phyloP scores from a whole-genome alignment of 2,888 invertebrate species.

The Campopleginae sp. region DNA sequence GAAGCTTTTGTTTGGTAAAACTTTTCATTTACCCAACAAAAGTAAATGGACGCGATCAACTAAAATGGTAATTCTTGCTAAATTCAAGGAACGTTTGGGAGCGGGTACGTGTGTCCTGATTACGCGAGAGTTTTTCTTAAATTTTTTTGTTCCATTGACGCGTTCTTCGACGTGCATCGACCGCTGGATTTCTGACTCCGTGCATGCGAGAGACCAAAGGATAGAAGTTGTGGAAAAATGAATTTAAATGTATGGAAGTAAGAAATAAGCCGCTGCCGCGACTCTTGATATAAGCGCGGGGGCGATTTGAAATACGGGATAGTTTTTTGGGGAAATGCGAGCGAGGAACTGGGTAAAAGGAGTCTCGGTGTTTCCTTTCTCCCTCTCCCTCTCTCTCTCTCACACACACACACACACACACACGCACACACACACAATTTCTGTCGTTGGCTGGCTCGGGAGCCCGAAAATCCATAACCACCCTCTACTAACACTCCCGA shows the following conservation, averaged over 20 bases:
- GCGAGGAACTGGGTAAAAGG: slow-evolving; percentile 9
- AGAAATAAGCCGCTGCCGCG: too few relatives aligned
- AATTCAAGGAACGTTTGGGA: background rate
- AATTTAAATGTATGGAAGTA: slow-evolving; percentile 7
- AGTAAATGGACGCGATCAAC: background rate
- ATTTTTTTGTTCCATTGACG: background rate
- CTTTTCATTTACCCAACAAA: background rate
- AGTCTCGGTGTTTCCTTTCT: slow-evolving; percentile 36
- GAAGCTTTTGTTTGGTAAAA: background rate
- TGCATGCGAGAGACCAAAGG: background rate
- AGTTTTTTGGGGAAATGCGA: slow-evolving; percentile 12
- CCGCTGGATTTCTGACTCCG: background rate
- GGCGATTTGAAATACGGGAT: background rate
- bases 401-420: too few relatives aligned
- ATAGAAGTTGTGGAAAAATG: slow-evolving; percentile 19
- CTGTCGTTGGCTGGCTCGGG: slow-evolving; percentile 53
- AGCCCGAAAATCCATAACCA: slow-evolving; percentile 81
- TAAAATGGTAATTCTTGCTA: background rate
- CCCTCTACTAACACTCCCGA: slow-evolving; percentile 66
- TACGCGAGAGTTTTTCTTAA: background rate
- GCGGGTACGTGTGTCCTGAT: background rate
- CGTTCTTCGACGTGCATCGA: too few relatives aligned
- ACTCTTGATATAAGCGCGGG: slow-evolving; percentile 64
- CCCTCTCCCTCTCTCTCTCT: slow-evolving; percentile 4
- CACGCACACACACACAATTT: too few relatives aligned